phyloP scores from a whole-genome alignment of 2,797 vertebrate species.

The Muscicapa striata region DNA sequence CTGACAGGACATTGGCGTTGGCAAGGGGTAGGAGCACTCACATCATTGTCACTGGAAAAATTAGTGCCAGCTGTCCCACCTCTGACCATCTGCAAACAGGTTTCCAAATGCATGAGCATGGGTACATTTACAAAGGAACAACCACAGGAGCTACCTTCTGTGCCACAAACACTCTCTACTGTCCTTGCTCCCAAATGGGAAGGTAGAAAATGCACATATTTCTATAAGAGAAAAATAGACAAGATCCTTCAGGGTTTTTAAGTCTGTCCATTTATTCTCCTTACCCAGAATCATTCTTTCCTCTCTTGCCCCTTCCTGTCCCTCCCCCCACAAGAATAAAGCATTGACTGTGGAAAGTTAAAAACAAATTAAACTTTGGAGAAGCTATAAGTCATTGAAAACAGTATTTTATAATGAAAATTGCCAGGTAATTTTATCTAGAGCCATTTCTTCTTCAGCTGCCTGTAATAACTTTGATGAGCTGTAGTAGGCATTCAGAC shows the following conservation, averaged over 20 bases:
- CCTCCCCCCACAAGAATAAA: neutral
- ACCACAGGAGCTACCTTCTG: neutral
- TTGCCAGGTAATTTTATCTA: neutral
- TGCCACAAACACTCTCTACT: neutral
- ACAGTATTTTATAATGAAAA: neutral
- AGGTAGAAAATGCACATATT: neutral
- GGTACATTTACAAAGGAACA: neutral
- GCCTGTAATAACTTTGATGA: neutral
- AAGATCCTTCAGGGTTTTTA: neutral
- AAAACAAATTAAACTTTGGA: neutral
- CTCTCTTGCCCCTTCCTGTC: neutral
- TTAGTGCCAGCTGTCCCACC: neutral
- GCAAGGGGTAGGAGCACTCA: neutral
- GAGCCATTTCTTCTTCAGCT: neutral
- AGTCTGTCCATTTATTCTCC: neutral
- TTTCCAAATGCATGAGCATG: neutral
- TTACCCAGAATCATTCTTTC: neutral
- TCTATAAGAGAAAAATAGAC: neutral
- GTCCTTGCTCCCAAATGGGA: neutral
- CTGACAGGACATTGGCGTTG: neutral
- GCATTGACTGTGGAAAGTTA: neutral
- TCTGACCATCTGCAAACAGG: neutral
- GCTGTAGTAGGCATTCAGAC: neutral
- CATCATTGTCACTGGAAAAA: fast-evolving
- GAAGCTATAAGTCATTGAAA: neutral